Evolutionary conservation across 2,888 invertebrate species (phyloP), one percentile per base, ranked within the genome.

Genomic region (Orchesella flavescens): DNA sequence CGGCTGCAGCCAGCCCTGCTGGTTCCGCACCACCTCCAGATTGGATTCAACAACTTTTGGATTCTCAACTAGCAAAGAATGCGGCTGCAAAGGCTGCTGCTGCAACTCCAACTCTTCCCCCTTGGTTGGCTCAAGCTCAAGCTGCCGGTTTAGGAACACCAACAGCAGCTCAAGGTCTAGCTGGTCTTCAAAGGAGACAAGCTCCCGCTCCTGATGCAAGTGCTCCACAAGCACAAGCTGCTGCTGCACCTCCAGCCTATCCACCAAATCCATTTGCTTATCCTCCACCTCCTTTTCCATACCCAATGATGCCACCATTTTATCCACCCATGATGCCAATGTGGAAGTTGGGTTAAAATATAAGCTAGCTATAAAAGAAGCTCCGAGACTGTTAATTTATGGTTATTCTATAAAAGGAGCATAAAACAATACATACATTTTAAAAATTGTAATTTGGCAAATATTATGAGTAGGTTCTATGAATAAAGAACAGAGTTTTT

Each of bases 1-100:
- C 73, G 0, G 75, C 74, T 5, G 74, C 79, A 0, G 71, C 80
- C n/a, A 59, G 63, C 15, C 73, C 79, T 1, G 53, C 79, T n/a
- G 68, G 72, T 15, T 23, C 59, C n/a, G 53, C 82, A n/a, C 34
- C 34, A 34, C 34, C 84, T 1, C 80, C 81, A 77, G 84, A 68
- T 68, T 84, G 84, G 84, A 77, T 84, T 81, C 66, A 73, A 21
- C 63, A 76, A 24, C 73, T 84, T 10, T 44, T 84, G 17, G 63
- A 81, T 46, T n/a, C 84, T 12, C 66, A 72, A 69, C 73, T 81
- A 44, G 84, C 84, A 15, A 61, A 80, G 66, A 84, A 84, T 24
- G 76, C 73, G 4, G 59, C 72, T 49, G 72, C 65, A 15, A n/a
- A 19, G 24, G 34, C 23, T 19, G 59, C 10, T 13, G 17, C 19